Base-by-base conservation (phyloP, 2,113 vertebrate genomes). In the Amia ocellicauda region DNA sequence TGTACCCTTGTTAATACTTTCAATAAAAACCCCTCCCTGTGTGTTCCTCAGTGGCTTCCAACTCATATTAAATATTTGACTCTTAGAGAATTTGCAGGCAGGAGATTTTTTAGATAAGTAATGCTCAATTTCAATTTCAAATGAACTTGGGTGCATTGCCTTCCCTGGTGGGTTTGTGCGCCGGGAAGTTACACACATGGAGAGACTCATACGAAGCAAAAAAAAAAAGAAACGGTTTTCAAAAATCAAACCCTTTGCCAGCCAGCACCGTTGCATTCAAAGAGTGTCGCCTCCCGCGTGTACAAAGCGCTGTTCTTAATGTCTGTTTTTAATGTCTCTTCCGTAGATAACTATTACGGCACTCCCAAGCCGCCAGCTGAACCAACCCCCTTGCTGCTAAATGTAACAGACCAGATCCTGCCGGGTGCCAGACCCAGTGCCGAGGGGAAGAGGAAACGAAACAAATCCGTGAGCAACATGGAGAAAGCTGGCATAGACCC, bases 391-490 rank as follows among this genome's bases (percentile, higher is more conserved):
- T 77, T 94, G 78, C 82, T 94, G 80, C 89, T 97, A 85, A 95
- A 98, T 97, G 94, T 97, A 83, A 94, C 93, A 66, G 96, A 96
- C 68, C 93, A 95, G 87, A 91, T 96, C 81, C 86, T 97, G 74
- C 93, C 95, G 52, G 96, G 97, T 70, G 91, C 92, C 78, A 92
- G 92, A 83, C 93, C 94, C 74, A 95, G 93, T 72, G 88, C 94
- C 56, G 93, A 95, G 88, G 94, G 94, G 79, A 98, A 99, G 78
- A 89, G 95, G 67, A 96, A 92, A 74, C 91, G 97, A 66, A 99
- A 99, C 86, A 97, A 98, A 69, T 99, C 96, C 24, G 94, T 99
- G 78, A 98, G 93, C 89, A 94, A 97, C 83, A 99, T 99, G 97
- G 96, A 99, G 74, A 97, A 96, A 79, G 91, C 94, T 31, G 91